These are phyloP conservation scores for Polietes domitor DNA, from an alignment of 2,888 invertebrate genomes.

Conservation along the genomic window DNA sequence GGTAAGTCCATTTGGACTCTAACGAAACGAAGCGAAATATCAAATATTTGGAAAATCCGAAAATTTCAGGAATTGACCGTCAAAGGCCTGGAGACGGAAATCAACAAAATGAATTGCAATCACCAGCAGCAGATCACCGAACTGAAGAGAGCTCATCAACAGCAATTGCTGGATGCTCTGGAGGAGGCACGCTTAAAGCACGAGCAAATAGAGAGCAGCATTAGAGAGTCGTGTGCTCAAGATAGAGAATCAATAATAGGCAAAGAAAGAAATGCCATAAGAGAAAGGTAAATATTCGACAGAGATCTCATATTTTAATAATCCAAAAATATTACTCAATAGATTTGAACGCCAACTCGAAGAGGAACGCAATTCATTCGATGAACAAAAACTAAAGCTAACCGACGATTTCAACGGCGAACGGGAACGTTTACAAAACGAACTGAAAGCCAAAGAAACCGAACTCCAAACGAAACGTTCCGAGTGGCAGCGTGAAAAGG, in stretches of 20 bases:
- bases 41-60: background rate
- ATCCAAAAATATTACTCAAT: background rate
- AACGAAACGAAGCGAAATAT: no score
- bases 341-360: conserved; percentile 83
- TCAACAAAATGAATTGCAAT: conserved; percentile 88
- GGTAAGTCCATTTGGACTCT: conserved; percentile 81
- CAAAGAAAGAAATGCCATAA: conserved; percentile 84
- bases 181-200: conserved; percentile 85
- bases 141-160: conserved; percentile 82
- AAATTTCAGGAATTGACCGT: conserved; percentile 87
- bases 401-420: conserved; percentile 81
- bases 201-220: conserved; percentile 84
- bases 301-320: background rate
- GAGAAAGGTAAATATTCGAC: conserved; percentile 81
- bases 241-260: conserved; percentile 85
- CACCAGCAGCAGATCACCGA: conserved; percentile 86
- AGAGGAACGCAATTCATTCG: conserved; percentile 82
- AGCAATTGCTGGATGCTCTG: conserved; percentile 86
- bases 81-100: conserved; percentile 92
- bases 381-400: conserved; percentile 82
- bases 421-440: conserved; percentile 80
- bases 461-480: conserved; percentile 79
- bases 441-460: conserved; percentile 81
- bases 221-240: conserved; percentile 84
- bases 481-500: conserved; percentile 80